Base-by-base conservation (phyloP, 2,888 invertebrate species). In the Platynereis dumerilii region DNA sequence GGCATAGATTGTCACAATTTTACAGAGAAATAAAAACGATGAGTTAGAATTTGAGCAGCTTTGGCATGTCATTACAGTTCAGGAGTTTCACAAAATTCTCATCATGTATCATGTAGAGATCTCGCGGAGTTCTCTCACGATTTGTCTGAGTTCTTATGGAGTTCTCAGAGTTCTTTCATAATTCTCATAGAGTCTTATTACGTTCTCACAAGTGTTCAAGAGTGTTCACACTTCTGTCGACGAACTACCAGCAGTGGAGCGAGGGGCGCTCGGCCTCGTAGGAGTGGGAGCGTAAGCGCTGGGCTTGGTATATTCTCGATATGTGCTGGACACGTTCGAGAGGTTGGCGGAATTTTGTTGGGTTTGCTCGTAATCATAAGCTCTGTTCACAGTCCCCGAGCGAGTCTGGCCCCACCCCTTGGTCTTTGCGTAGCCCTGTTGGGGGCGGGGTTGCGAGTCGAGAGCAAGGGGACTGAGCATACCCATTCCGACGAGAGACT, bases 161-260 rank as follows among this genome's bases (percentile, higher is more conserved):
- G n/a, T n/a, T n/a, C n/a, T n/a, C n/a, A n/a, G n/a, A n/a, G n/a
- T n/a, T n/a, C n/a, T n/a, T n/a, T n/a, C n/a, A n/a, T n/a, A n/a
- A n/a, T n/a, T n/a, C n/a, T n/a, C n/a, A n/a, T n/a, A n/a, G n/a
- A n/a, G n/a, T n/a, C n/a, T n/a, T n/a, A n/a, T n/a, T n/a, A n/a
- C n/a, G n/a, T n/a, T n/a, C n/a, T n/a, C n/a, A n/a, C n/a, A n/a
- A n/a, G n/a, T n/a, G n/a, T n/a, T n/a, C n/a, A n/a, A n/a, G n/a
- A n/a, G n/a, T 42, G 17, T 42, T 42, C 42, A 61, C n/a, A 61
- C 61, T 54, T 61, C 61, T 24, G 61, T 61, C 2, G 61, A 61
- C 2, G 61, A 34, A 12, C 34, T 34, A n/a, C n/a, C 42, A 34
- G 45, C 53, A 22, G 56, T 5, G 10, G 22, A 10, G 26, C 22